Conservation (phyloP, 2,888 invertebrate genomes). For the Ariolimax columbianus region DNA sequence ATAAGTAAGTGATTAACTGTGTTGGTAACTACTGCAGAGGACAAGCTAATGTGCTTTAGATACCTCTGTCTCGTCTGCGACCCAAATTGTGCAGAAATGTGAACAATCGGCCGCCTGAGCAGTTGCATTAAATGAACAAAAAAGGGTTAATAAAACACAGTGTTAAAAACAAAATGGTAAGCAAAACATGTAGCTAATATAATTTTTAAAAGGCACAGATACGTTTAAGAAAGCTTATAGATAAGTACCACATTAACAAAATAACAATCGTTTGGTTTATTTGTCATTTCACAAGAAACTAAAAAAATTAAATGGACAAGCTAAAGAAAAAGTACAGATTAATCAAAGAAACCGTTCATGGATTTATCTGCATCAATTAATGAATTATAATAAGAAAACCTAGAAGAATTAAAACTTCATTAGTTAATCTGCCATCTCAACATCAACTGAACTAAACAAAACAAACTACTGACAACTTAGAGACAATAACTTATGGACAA, state of each 20-base stretch:
- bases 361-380: no score
- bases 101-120: constrained; percentile 57
- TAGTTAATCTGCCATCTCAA: no score
- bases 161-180: not conserved
- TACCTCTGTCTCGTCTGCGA: constrained; percentile 55
- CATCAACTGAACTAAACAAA: no score
- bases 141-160: not conserved
- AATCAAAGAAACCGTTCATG: not conserved
- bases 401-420: not conserved
- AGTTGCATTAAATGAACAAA: constrained; percentile 28
- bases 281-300: not conserved
- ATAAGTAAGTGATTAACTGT: not conserved
- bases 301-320: not conserved
- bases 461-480: no score
- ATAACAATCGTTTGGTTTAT: no score
- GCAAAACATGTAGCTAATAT: not conserved
- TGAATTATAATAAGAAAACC: no score
- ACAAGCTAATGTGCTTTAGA: constrained; percentile 19
- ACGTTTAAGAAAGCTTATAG: no score
- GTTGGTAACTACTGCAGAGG: not conserved
- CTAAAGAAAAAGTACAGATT: not conserved
- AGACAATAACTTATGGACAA: no score
- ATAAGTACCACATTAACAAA: no score
- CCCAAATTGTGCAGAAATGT: constrained; percentile 56
- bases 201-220: no score